phyloP scores from a whole-genome alignment of 2,888 invertebrate genomes.

The Anagyrus pseudococci region DNA sequence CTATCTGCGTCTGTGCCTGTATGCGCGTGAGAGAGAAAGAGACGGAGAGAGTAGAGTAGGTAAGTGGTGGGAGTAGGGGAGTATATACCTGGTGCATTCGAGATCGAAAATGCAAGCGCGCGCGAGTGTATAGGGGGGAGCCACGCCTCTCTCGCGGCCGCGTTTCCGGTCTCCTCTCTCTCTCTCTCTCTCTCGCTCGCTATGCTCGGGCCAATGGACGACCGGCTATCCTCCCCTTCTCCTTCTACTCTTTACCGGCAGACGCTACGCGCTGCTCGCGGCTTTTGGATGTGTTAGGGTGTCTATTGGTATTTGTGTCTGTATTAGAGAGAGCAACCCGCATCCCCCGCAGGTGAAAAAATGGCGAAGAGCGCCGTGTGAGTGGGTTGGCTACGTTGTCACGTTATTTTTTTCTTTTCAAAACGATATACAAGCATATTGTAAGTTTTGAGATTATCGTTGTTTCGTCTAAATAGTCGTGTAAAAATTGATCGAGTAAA shows the following conservation, averaged over 20 bases:
- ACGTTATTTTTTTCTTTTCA: too few relatives aligned
- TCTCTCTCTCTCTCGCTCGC: conserved; percentile 39
- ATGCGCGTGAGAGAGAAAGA: too few relatives aligned
- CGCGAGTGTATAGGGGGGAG: conserved; percentile 46
- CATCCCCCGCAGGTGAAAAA: neutral
- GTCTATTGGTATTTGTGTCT: neutral
- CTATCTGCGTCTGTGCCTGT: too few relatives aligned
- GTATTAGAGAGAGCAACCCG: neutral
- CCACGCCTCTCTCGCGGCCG: conserved; percentile 53
- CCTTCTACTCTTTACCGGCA: neutral
- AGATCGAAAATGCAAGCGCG: conserved; percentile 53
- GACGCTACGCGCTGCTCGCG: neutral
- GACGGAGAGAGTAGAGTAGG: too few relatives aligned
- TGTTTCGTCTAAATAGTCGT: too few relatives aligned
- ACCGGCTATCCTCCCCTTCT: neutral
- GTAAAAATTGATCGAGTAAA: too few relatives aligned
- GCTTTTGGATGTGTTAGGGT: neutral
- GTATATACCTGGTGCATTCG: conserved; percentile 30
- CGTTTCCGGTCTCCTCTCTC: conserved; percentile 57
- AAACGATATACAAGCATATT: too few relatives aligned
- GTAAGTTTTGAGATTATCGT: too few relatives aligned
- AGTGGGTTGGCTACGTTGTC: too few relatives aligned
- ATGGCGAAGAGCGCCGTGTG: too few relatives aligned
- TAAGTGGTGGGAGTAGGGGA: neutral
- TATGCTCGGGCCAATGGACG: conserved; percentile 35